Conservation (phyloP, 2,113 vertebrate species). For the Cisticola juncidis region DNA sequence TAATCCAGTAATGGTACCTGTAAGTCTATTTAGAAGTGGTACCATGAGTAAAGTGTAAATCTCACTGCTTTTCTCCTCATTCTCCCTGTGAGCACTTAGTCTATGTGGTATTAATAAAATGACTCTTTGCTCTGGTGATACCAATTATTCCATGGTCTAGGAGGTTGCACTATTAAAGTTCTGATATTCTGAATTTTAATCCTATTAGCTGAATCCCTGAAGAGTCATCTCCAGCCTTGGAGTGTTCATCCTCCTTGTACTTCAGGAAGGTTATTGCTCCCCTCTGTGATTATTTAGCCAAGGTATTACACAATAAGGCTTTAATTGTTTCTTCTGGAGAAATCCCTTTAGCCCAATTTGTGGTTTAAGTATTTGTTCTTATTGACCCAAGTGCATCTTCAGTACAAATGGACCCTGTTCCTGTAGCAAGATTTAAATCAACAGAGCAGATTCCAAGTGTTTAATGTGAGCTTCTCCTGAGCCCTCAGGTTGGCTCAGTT, state of each 20-base stretch:
- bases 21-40: neutral
- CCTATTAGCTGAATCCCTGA: conserved; percentile 11
- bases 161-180: neutral
- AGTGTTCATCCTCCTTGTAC: neutral
- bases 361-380: conserved; percentile 34
- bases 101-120: neutral
- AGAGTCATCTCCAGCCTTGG: neutral
- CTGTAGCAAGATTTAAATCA: neutral
- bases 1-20: neutral
- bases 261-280: neutral
- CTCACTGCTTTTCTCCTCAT: neutral
- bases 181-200: conserved; percentile 32
- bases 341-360: conserved; percentile 53
- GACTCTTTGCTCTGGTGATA: neutral
- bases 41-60: neutral
- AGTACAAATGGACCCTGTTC: neutral
- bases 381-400: conserved; percentile 42
- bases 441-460: neutral
- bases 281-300: conserved; percentile 27
- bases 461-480: neutral
- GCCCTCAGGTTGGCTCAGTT: neutral
- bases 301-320: conserved; percentile 21
- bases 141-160: neutral
- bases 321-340: conserved; percentile 58
- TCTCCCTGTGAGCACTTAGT: neutral